Evolutionary conservation across 2,797 vertebrate species (phyloP).

Genomic region (Dendrocincla tyrannina): DNA sequence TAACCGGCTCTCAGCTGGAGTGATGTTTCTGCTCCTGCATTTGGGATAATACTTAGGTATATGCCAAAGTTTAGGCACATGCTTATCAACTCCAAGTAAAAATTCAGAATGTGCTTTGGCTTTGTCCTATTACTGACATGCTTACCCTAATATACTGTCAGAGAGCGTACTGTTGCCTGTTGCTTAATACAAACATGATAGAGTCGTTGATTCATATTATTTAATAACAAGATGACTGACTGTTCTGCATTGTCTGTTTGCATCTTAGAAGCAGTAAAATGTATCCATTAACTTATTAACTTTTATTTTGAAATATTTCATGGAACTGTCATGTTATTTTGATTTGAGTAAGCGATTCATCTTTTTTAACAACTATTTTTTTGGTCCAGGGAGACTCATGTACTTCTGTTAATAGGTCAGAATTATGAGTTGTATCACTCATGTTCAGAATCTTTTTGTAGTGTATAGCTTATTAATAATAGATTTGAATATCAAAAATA

Average conservation of each 20-base stretch:
- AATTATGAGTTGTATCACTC: conserved; percentile 59
- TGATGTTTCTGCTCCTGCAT: rapidly evolving
- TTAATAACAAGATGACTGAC: conserved; percentile 35
- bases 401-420: conserved; percentile 64
- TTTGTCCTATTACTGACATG: background rate
- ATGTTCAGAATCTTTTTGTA: conserved; percentile 62
- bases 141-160: background rate
- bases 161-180: background rate
- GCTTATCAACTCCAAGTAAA: background rate
- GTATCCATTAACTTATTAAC: conserved; percentile 67
- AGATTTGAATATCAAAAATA: conserved; percentile 66
- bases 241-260: conserved; percentile 43
- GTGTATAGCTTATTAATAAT: conserved; percentile 64
- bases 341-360: conserved; percentile 48
- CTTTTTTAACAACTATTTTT: conserved; percentile 54
- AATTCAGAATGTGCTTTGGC: background rate
- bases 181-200: conserved; percentile 28
- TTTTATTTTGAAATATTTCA: conserved; percentile 66
- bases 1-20: background rate
- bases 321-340: conserved; percentile 57
- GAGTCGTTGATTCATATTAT: conserved; percentile 7
- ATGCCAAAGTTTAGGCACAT: background rate
- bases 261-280: conserved; percentile 10
- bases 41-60: background rate
- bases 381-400: conserved; percentile 47